phyloP scores from a whole-genome alignment of 2,888 invertebrate genomes.

The Phengaris alcon region DNA sequence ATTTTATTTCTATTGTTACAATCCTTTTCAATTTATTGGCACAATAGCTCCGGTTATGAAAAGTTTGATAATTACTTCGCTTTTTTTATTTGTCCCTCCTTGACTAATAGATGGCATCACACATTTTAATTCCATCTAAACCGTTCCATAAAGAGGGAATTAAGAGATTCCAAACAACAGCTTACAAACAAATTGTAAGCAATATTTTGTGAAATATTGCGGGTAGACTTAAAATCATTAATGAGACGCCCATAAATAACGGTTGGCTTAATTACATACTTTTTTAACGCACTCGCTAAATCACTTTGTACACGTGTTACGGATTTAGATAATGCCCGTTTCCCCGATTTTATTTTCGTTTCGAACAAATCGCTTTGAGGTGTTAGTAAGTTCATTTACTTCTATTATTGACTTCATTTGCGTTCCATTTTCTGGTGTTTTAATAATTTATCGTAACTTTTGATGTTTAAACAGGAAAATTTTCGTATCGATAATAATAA shows the following conservation, averaged over 20 bases:
- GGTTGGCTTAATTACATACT: constrained; percentile 50
- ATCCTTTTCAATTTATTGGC: too few relatives aligned
- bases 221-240: constrained; percentile 44
- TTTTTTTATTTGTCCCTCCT: neutral
- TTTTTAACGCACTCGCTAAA: constrained; percentile 52
- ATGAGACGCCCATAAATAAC: constrained; percentile 50
- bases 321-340: constrained; percentile 10
- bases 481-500: neutral
- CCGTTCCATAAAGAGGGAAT: constrained; percentile 9
- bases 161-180: constrained; percentile 7
- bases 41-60: neutral
- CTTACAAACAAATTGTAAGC: constrained; percentile 22
- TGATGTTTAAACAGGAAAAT: neutral
- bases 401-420: constrained; percentile 6
- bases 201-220: constrained; percentile 26
- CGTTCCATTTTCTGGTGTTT: neutral
- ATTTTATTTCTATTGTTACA: neutral
- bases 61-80: neutral
- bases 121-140: constrained; percentile 2
- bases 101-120: neutral
- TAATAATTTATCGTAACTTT: neutral
- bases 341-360: constrained; percentile 3
- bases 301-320: constrained; percentile 49
- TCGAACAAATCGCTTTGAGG: constrained; percentile 5
- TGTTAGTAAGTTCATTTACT: constrained; percentile 4